phyloP scores from a whole-genome alignment of 2,888 invertebrate genomes.

The Biston betularia region DNA sequence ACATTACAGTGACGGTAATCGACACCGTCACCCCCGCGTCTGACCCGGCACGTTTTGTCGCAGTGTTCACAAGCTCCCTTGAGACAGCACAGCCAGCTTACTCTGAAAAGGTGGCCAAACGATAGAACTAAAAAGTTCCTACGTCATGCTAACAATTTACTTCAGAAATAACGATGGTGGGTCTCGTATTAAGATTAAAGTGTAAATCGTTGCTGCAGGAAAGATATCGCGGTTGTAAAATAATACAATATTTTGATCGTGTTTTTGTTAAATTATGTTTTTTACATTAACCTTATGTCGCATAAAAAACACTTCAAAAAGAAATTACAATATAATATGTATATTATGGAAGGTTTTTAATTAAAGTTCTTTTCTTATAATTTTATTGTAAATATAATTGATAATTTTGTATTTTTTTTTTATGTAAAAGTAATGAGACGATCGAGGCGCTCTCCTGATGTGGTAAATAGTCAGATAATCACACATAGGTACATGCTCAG shows the following conservation, averaged over 20 bases:
- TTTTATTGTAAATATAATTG: too few relatives aligned
- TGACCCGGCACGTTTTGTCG: slow-evolving; percentile 19
- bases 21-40: slow-evolving; percentile 5
- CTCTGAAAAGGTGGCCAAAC: not conserved
- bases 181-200: not conserved
- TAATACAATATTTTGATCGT: slow-evolving; percentile 20
- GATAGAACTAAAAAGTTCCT: not conserved
- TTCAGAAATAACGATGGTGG: not conserved
- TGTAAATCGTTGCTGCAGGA: slow-evolving; percentile 11
- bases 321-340: too few relatives aligned
- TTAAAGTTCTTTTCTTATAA: too few relatives aligned
- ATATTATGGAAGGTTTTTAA: too few relatives aligned
- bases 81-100: not conserved
- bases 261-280: slow-evolving; percentile 5
- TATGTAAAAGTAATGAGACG: too few relatives aligned
- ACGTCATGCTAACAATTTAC: too few relatives aligned
- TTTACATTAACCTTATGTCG: not conserved
- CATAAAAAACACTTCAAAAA: not conserved
- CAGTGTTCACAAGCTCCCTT: slow-evolving; percentile 15
- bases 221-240: slow-evolving; percentile 19
- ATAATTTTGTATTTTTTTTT: too few relatives aligned
- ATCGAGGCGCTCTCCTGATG: too few relatives aligned
- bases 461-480: too few relatives aligned
- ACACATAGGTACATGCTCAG: too few relatives aligned
- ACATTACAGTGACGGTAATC: slow-evolving; percentile 13